These are phyloP conservation scores for Halcyon smyrnensis DNA, from an alignment of 2,797 vertebrate genomes.

Conservation along the genomic window DNA sequence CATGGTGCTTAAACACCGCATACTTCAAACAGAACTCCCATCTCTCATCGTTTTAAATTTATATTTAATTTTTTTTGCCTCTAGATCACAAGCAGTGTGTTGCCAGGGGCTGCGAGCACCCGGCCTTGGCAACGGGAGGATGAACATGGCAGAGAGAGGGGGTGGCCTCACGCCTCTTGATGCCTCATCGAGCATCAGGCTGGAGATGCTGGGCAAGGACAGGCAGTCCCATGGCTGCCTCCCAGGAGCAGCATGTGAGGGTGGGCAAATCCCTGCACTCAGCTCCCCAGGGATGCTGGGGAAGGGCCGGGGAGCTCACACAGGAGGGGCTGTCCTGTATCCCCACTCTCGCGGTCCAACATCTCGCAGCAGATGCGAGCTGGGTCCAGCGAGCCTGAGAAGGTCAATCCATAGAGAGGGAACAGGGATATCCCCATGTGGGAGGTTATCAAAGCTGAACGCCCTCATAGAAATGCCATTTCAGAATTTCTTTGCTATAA, in stretches of 20 bases:
- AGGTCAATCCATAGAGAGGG: accelerated
- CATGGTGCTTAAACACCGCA: neutral
- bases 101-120: neutral
- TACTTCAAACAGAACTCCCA: accelerated
- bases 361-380: neutral
- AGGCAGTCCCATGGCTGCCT: neutral
- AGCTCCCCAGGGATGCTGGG: neutral
- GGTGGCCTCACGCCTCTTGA: accelerated
- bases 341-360: accelerated
- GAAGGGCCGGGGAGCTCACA: neutral
- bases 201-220: neutral
- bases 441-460: neutral
- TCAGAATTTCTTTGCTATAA: neutral
- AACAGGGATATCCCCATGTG: accelerated
- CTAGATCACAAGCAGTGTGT: accelerated
- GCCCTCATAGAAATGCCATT: neutral
- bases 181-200: accelerated
- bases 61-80: neutral
- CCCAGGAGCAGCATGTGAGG: neutral
- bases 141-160: neutral
- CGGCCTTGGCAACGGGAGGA: neutral
- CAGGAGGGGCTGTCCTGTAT: neutral
- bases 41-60: neutral
- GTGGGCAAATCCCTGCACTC: accelerated
- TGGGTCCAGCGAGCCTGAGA: accelerated